Evolutionary conservation across 2,797 vertebrate species (phyloP), one percentile per base, ranked within the genome.

Genomic region (Hafferia zeledoni): DNA sequence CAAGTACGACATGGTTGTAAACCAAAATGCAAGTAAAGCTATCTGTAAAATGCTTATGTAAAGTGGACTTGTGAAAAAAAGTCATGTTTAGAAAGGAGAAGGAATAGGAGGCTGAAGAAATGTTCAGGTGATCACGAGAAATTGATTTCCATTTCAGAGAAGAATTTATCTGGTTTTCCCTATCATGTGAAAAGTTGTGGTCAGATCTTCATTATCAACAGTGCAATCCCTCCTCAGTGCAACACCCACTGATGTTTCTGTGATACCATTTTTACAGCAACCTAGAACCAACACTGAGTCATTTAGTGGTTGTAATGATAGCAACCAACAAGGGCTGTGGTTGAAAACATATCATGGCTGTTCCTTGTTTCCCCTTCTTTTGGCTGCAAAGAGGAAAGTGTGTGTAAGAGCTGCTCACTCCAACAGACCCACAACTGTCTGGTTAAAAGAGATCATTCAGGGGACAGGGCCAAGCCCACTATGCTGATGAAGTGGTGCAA

Each of bases 1-100:
- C 52, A 77, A 85, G 35, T n/a, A 82, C 87, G 83, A 60, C 37
- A 84, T 72, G 81, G 25, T 25, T 80, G 33, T 67, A 37, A 67
- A 84, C 49, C 47, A 79, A 89, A 83, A 65, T 69, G 59, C 94
- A 93, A 92, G 92, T 91, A 90, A 84, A 91, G 13, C 24, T 94
- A 23, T 63, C 49, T 65, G 28, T 23, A 83, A 93, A 77, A 78
- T 39, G 14, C 28, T 78, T 63, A 17, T 56, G 24, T 60, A 50
- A 72, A 85, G 55, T 31, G 18, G 4, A 30, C 11, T 39, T 9
- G 11, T 27, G 25, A 22, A 60, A 80, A 76, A 64, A 15, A 11
- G 20, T 10, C 4, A 10, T 76, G 53, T 72, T 75, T 41, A 31
- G 24, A 68, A 75, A 69, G 17, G n/a, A 69, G 77, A 65, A 85